A percentile compares a stretch with the other conserved stretches of the same genome.
phyloP scores from a whole-genome alignment of 2,113 vertebrate species.

The Quiscalus mexicanus region DNA sequence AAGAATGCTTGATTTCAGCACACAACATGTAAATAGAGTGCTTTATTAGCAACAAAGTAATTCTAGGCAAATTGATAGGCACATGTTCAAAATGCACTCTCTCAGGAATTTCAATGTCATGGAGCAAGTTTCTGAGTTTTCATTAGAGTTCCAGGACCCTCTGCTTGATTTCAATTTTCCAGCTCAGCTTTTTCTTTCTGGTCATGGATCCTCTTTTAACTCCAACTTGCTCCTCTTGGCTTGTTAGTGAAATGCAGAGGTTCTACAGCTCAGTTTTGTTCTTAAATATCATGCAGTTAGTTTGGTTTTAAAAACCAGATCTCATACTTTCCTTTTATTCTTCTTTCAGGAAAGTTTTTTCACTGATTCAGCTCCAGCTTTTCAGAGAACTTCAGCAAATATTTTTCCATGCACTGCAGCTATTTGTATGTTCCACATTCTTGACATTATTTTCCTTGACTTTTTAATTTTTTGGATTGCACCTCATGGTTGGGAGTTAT shows the following conservation, averaged over 20 bases:
- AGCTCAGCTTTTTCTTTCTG: neutral
- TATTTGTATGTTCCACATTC: neutral
- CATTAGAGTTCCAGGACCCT: neutral
- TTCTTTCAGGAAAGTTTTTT: neutral
- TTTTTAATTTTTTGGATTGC: neutral
- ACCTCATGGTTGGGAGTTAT: neutral
- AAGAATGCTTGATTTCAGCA: neutral
- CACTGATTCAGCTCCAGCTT: neutral
- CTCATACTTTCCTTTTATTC: neutral
- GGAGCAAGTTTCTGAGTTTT: neutral
- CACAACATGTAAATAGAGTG: neutral
- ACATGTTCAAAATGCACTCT: neutral
- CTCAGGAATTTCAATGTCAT: neutral
- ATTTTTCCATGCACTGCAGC: neutral
- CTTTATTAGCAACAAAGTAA: slow-evolving; percentile 6
- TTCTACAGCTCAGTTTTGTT: neutral
- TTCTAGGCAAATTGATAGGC: neutral
- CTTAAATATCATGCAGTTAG: neutral
- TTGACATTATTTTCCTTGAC: neutral
- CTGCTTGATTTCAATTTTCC: neutral
- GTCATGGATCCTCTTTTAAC: neutral
- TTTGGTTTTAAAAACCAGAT: neutral
- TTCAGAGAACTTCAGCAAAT: neutral
- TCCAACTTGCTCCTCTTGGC: neutral
- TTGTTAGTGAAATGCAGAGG: neutral